phyloP scores from a whole-genome alignment of 2,888 invertebrate species.

The Azorinus chamasolen region DNA sequence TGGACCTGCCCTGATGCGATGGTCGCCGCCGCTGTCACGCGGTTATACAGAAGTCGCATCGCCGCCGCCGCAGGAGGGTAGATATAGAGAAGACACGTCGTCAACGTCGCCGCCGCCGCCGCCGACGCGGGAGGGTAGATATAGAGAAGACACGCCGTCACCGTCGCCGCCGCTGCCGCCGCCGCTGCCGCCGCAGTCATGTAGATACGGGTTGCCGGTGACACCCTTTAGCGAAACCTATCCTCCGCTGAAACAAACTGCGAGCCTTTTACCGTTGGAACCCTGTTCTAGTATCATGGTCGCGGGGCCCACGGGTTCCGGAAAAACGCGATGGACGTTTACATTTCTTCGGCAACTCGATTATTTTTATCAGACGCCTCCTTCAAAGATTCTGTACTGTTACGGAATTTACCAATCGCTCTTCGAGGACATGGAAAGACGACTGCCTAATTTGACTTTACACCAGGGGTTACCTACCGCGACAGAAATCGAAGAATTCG shows the following conservation, averaged over 20 bases:
- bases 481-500: constrained; percentile 20
- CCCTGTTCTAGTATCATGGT: constrained; percentile 37
- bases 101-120: no score
- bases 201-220: no score
- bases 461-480: constrained; percentile 20
- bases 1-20: no score
- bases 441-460: constrained; percentile 13
- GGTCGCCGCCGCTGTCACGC: background rate
- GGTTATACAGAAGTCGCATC: no score
- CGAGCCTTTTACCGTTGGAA: constrained; percentile 28
- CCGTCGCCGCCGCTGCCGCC: background rate
- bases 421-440: constrained; percentile 14
- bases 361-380: constrained; percentile 1
- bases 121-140: no score
- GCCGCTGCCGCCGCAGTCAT: no score
- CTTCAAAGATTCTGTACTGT: constrained; percentile 8
- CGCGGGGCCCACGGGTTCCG: constrained; percentile 27
- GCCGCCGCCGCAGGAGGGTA: no score
- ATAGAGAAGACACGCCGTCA: no score
- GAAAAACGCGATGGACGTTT: constrained; percentile 36
- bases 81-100: no score
- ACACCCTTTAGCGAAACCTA: no score
- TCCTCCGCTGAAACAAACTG: background rate
- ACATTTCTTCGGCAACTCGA: constrained; percentile 17
- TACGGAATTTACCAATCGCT: constrained; percentile 8